Evolutionary conservation across 2,888 invertebrate species (phyloP).

Genomic region (Venusia cambrica): DNA sequence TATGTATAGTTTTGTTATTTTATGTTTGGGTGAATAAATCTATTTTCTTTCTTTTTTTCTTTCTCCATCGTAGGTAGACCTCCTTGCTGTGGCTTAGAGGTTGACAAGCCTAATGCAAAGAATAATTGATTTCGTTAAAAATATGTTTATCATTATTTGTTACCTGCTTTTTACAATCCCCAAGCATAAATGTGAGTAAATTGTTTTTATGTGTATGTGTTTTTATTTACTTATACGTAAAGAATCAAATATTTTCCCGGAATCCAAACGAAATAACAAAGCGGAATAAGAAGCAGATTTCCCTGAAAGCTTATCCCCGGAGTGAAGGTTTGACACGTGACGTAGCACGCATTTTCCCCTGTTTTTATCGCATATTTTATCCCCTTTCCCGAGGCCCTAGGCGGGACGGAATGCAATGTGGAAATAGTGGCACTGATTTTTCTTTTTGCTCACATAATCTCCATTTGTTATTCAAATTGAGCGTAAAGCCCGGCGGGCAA

Average conservation of each 20-base stretch:
- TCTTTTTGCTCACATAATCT: slow-evolving; percentile 37
- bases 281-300: slow-evolving; percentile 32
- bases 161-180: too few relatives aligned
- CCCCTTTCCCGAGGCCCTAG: slow-evolving; percentile 23
- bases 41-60: too few relatives aligned
- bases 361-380: slow-evolving; percentile 31
- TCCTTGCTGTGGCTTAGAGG: too few relatives aligned
- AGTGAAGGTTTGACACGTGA: slow-evolving; percentile 37
- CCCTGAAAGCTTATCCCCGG: slow-evolving; percentile 27
- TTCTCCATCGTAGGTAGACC: too few relatives aligned
- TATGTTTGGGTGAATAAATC: too few relatives aligned
- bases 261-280: slow-evolving; percentile 15
- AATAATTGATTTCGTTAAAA: too few relatives aligned
- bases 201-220: too few relatives aligned
- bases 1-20: too few relatives aligned
- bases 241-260: slow-evolving; percentile 17
- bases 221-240: neutral
- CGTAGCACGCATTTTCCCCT: slow-evolving; percentile 31
- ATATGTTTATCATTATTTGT: too few relatives aligned
- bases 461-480: slow-evolving; percentile 61
- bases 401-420: slow-evolving; percentile 13
- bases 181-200: too few relatives aligned
- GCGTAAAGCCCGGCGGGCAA: slow-evolving; percentile 41
- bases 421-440: slow-evolving; percentile 34
- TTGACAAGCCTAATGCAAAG: too few relatives aligned